Evolutionary conservation across 2,888 invertebrate genomes (phyloP).

Genomic region (Eupeodes latifasciatus): DNA sequence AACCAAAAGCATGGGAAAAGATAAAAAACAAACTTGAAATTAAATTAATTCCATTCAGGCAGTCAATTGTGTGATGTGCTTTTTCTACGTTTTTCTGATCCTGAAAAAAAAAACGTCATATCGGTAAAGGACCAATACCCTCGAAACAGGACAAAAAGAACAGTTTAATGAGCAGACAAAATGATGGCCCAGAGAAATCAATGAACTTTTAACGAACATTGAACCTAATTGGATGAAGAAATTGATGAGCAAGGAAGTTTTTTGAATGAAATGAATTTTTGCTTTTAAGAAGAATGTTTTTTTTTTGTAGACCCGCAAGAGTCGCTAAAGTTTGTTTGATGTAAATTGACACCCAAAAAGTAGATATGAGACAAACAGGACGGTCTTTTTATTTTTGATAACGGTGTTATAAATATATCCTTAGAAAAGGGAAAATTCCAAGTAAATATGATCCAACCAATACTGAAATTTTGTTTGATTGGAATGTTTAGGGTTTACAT

Average conservation of each 20-base stretch:
- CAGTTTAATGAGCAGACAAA: conserved; percentile 50
- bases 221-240: conserved; percentile 36
- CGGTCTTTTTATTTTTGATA: no score
- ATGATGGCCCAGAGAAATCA: conserved; percentile 56
- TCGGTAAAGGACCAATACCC: background rate
- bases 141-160: conserved; percentile 3
- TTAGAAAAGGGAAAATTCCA: no score
- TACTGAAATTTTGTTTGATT: no score
- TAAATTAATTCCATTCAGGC: conserved; percentile 70
- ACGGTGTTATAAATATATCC: no score
- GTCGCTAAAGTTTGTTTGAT: background rate
- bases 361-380: no score
- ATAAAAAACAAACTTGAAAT: conserved; percentile 56
- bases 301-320: background rate
- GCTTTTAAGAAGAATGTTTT: background rate
- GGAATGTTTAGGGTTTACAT: no score
- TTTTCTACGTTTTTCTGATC: background rate
- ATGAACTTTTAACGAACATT: conserved; percentile 43
- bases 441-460: no score
- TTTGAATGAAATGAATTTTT: conserved; percentile 8
- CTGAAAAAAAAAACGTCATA: background rate
- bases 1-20: background rate
- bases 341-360: no score
- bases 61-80: conserved; percentile 52
- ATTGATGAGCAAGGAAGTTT: conserved; percentile 9